Evolutionary conservation across 53 echinoderm and acorn worm genomes (phyloP), one percentile per base, ranked within the genome.

Genomic region (Pentamera pediparva): DNA sequence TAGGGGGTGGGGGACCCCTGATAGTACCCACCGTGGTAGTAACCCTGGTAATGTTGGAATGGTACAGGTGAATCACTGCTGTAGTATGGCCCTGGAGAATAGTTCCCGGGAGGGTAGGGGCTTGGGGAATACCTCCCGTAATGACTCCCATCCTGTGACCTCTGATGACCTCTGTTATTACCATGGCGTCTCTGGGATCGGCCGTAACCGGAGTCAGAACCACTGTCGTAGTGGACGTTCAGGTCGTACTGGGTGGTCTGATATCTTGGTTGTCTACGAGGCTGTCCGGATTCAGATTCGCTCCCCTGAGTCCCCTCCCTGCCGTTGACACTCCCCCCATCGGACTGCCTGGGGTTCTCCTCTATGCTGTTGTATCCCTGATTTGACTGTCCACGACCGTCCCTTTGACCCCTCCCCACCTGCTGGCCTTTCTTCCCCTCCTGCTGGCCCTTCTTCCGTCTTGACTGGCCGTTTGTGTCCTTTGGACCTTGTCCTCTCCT

Each of bases 151-250:
- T 72, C 73, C 32, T 34, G 54, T 18, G 3, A 19, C 53, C 73
- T 53, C 38, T 38, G 51, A 22, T 72, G 52, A 12, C 31, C 35
- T 7, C 73, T 72, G 3, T 30, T 19, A 32, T 72, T 53, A 2
- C 73, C 73, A 35, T 28, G 32, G 38, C 33, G 54, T 49, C 55
- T 54, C 3, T 33, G 49, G 9, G 32, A 35, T 32, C 73, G 51
- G 30, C 73, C 18, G 34, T 53, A 51, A 19, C 73, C 73, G 21
- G 73, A 72, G 27, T 72, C 73, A 3, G 73, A 72, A 9, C 73
- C 73, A 54, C 73, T 72, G 37, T 72, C 73, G 27, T 38, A 53
- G 21, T 35, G 73, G 38, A 49, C 31, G 20, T 53, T 53, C 19
- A 72, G 28, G 54, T 72, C 73, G 38, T 72, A 72, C 1, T 52